Base-by-base conservation (phyloP, 2,113 vertebrate species). In the Psilopogon haemacephalus region DNA sequence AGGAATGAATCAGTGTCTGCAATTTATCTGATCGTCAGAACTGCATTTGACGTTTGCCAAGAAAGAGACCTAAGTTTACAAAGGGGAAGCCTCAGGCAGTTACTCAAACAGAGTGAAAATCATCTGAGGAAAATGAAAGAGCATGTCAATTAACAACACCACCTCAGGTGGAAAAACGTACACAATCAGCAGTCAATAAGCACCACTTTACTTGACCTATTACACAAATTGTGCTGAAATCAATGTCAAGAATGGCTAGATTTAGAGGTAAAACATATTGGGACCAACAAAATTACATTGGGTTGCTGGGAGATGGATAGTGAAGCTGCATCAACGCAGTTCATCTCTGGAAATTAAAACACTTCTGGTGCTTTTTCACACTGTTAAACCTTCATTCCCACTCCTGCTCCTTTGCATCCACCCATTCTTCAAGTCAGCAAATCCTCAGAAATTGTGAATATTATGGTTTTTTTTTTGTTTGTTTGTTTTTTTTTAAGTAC, bases 171-270 rank as follows among this genome's bases (percentile, higher is more conserved):
- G 94, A 96, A 95, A 96, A 96, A 81, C n/a, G 3, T 91, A 85
- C 85, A 96, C 78, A 94, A 96, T 89, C 95, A 93, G 79, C 89
- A 95, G 89, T 91, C 96, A 95, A 95, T 94, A 96, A 96, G 76
- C 75, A 54, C 82, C 65, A 96, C 79, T 95, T 93, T 92, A 73
- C 86, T 86, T 95, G 87, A 94, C 91, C 82, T 96, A 62, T 91
- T 95, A 85, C 72, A 91, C 87, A 88, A 94, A 96, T 88, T 91
- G 93, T 35, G 40, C 44, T 71, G 85, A 95, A 94, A 95, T 96
- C 93, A 94, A 94, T 95, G 94, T 94, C 94, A 95, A 81, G 75
- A 94, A 42, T 56, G 30, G 33, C 85, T 86, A 91, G 87, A 96
- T 96, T 77, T 95, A 88, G 69, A 84, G 28, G 69, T 88, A 91